Evolutionary conservation across 2,113 vertebrate genomes (phyloP), one percentile per base, ranked within the genome.

Genomic region (Hypanus sabinus): DNA sequence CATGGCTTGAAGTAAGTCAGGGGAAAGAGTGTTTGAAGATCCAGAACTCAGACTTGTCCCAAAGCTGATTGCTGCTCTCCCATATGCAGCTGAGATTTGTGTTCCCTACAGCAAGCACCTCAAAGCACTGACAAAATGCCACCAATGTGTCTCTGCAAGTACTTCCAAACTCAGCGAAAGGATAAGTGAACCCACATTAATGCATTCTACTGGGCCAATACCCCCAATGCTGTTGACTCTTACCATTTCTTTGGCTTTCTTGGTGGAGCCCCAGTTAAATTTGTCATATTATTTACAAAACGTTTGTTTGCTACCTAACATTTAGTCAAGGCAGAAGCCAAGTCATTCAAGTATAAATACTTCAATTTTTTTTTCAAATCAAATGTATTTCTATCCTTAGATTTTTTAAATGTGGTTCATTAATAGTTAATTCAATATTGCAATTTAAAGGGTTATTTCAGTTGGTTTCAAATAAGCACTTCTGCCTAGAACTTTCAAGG

Each of bases 291-390:
- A 85, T 16, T 65, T 62, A 16, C 57, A 88, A 62, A 60, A 14
- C 3, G 18, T 62, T 30, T 0, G 0, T 24, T 46, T 46, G 18
- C 27, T 88, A 60, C 62, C 85, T 62, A 62, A 6, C 30, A 65
- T 88, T 88, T 88, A 57, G 85, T 33, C n/a, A 62, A 65, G 57
- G 30, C n/a, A 65, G 24, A 88, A 65, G 57, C 85, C 12, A 85
- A 85, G 46, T 27, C 55, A 88, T 87, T 87, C 85, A 88, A 88
- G n/a, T n/a, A 62, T 60, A 88, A n/a, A 88, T 60, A 18, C 18
- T 30, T 62, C 18, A 60, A n/a, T 30, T 65, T 30, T 87, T 87
- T 60, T 22, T 60, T 60, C 55, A 87, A 87, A 87, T 87, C 11
- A 11, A 70, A 16, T 46, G 24, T 55, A 18, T 87, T 87, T 30